These are phyloP conservation scores for Pomacea canaliculata DNA, from an alignment of 2,888 invertebrate species.

Conservation along the genomic window DNA sequence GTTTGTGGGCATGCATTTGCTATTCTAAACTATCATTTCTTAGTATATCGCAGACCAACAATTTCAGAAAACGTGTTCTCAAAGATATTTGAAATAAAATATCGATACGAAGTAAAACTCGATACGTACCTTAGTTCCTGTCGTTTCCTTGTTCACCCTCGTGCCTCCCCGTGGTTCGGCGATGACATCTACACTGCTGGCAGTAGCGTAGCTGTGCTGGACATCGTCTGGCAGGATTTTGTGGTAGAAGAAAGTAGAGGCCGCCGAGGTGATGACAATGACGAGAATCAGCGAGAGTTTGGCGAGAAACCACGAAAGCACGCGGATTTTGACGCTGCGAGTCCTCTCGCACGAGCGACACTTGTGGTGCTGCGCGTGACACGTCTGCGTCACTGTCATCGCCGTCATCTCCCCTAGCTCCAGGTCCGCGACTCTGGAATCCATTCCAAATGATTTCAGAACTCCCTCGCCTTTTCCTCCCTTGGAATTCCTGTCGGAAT, in stretches of 20 bases:
- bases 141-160: background rate
- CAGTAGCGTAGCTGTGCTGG: background rate
- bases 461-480: too few relatives aligned
- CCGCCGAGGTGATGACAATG: conserved; percentile 22
- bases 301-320: conserved; percentile 20
- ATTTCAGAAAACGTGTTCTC: too few relatives aligned
- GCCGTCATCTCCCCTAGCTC: background rate
- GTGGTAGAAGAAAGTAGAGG: conserved; percentile 21
- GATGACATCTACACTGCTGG: too few relatives aligned
- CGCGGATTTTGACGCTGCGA: conserved; percentile 17
- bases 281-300: conserved; percentile 19
- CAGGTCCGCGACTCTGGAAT: background rate
- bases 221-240: conserved; percentile 20
- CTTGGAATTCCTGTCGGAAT: too few relatives aligned
- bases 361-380: conserved; percentile 13
- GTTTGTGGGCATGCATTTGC: too few relatives aligned
- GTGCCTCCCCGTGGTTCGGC: too few relatives aligned
- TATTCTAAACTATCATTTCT: too few relatives aligned
- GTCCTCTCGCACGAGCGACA: conserved; percentile 23
- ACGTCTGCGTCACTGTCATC: background rate
- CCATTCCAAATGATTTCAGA: background rate
- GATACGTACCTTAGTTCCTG: background rate
- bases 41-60: too few relatives aligned
- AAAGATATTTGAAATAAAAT: too few relatives aligned
- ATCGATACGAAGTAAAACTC: too few relatives aligned